Evolutionary conservation across 2,888 invertebrate genomes (phyloP).

Genomic region (Dascillus cervinus): DNA sequence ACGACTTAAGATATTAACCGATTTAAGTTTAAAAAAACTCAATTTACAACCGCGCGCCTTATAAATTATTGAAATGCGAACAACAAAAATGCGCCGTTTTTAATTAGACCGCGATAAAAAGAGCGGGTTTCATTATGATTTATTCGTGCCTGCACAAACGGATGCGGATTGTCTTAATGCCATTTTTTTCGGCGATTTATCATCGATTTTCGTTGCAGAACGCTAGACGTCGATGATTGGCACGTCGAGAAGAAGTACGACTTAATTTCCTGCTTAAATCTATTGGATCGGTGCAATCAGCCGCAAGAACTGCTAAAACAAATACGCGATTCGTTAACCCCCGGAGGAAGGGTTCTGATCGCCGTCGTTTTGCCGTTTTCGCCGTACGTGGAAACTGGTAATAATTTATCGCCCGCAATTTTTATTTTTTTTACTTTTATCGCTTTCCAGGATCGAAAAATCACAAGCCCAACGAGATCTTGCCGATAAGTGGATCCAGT

Average conservation of each 20-base stretch:
- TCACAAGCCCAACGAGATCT: slow-evolving; percentile 61
- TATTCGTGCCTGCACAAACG: too few species aligned
- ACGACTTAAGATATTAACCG: slow-evolving; percentile 30
- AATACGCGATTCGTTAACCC: slow-evolving; percentile 62
- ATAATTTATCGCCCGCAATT: background rate
- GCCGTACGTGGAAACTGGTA: slow-evolving; percentile 88
- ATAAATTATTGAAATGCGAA: too few species aligned
- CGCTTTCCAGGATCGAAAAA: slow-evolving; percentile 52
- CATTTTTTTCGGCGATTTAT: too few species aligned
- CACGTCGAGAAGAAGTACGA: slow-evolving; percentile 54
- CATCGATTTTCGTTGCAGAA: slow-evolving; percentile 50
- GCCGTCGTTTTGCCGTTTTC: slow-evolving; percentile 90
- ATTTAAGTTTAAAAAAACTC: too few species aligned
- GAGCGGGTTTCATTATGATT: too few species aligned
- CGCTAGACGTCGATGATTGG: slow-evolving; percentile 67
- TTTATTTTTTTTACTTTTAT: slow-evolving; percentile 1
- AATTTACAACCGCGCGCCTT: too few species aligned
- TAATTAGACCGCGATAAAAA: too few species aligned
- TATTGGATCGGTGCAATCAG: slow-evolving; percentile 86
- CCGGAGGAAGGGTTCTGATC: slow-evolving; percentile 70
- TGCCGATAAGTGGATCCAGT: slow-evolving; percentile 57
- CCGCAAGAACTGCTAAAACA: slow-evolving; percentile 72
- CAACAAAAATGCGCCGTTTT: too few species aligned
- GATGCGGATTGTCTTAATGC: too few species aligned
- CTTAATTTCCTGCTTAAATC: slow-evolving; percentile 83